phyloP scores from a whole-genome alignment of 2,888 invertebrate genomes.

The Morpho deidamia region DNA sequence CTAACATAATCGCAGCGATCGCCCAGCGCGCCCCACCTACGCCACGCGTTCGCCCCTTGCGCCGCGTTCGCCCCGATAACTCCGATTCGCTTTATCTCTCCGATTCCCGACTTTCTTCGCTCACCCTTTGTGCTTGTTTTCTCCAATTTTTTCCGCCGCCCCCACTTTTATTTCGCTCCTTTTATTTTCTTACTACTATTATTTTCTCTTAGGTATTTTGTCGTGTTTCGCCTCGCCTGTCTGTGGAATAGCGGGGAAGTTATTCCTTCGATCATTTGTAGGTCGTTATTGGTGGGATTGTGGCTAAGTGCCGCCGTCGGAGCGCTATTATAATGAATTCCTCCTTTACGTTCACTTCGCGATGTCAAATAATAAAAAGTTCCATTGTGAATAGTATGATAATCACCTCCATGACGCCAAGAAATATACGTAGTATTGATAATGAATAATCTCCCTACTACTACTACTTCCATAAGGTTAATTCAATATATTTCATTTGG shows the following conservation, averaged over 20 bases:
- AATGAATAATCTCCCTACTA: too few relatives aligned
- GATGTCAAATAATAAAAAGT: conserved; percentile 49
- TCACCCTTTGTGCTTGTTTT: conserved; percentile 75
- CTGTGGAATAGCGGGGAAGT: conserved; percentile 38
- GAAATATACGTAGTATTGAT: background rate
- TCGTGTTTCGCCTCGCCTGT: conserved; percentile 63
- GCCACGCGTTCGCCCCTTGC: conserved; percentile 52
- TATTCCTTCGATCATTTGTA: conserved; percentile 68
- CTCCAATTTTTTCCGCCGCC: conserved; percentile 64
- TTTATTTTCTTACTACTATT: conserved; percentile 71
- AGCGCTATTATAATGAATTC: conserved; percentile 71
- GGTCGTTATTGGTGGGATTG: conserved; percentile 68
- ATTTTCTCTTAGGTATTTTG: conserved; percentile 73
- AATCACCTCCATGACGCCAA: background rate
- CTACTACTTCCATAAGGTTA: too few relatives aligned
- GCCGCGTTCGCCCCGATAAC: conserved; percentile 71
- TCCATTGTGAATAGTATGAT: conserved; percentile 38
- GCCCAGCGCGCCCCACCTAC: conserved; percentile 60
- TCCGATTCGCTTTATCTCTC: conserved; percentile 77
- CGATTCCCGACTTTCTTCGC: conserved; percentile 62
- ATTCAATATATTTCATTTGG: too few relatives aligned
- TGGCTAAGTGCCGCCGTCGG: conserved; percentile 59
- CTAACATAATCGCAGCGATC: conserved; percentile 56
- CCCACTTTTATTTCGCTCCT: conserved; percentile 69
- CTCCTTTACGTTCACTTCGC: conserved; percentile 48